Base-by-base conservation (phyloP, 2,888 invertebrate genomes). In the Carterocephalus palaemon region DNA sequence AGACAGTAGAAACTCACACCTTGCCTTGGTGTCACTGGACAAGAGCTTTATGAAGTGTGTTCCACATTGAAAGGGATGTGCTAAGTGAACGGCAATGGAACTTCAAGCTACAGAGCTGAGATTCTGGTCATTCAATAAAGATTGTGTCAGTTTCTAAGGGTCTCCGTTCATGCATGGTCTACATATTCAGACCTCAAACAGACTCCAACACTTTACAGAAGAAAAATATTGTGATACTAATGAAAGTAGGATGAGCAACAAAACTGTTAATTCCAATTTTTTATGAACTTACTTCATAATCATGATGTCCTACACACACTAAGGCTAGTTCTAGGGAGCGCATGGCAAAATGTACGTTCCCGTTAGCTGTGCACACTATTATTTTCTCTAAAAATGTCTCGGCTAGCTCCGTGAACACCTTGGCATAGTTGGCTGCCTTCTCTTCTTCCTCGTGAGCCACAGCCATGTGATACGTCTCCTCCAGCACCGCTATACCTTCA, bases 221-320 rank as follows among this genome's bases (percentile, higher is more conserved):
- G 40, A 17, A 40, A 40, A 20, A 31, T 32, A 31, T 24, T n/a
- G n/a, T n/a, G n/a, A n/a, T n/a, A n/a, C n/a, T n/a, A n/a, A n/a
- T n/a, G n/a, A n/a, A n/a, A n/a, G n/a, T n/a, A 8, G 10, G 10
- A 12, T 4, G 10, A 29, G 2, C 2, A 15, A 40, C 10, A 40
- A 33, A 42, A 17, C 3, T 10, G 4, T 3, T 10, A 28, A 16
- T 7, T 19, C 7, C 3, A 28, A 28, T 29, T 12, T 36, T 8
- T 20, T 15, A 23, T 23, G 26, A 12, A 53, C 56, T 66, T 63
- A 84, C 96, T 90, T 98, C 97, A 83, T 97, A 99, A 75, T 99
- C 98, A 78, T 98, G 97, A 86, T 99, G 98, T 0, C 97, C 97
- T 5, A 97, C 95, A 79, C 98, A 97, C 22, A 93, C 92, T 32